phyloP scores from a whole-genome alignment of 37 sponge, comb jelly and placozoan genomes.

The Eunapius fragilis region DNA sequence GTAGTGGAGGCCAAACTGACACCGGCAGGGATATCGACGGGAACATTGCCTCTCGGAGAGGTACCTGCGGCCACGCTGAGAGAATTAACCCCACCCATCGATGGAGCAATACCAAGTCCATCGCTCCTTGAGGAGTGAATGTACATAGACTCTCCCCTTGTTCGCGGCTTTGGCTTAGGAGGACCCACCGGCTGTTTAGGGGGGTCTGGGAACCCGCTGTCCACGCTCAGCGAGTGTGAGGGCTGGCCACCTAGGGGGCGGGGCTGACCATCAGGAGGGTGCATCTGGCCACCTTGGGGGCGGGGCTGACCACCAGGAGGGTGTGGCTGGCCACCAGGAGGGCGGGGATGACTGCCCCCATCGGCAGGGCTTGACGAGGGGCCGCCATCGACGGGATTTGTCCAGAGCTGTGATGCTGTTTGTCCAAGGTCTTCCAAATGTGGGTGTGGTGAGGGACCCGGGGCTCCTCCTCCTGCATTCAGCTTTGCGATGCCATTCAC shows the following conservation, averaged over 20 bases:
- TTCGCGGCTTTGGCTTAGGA: not conserved
- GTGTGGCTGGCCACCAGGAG: too few relatives aligned
- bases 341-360: too few relatives aligned
- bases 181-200: not conserved
- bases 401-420: too few relatives aligned
- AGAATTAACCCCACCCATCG: too few relatives aligned
- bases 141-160: not conserved
- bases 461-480: not conserved
- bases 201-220: not conserved
- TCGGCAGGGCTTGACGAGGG: too few relatives aligned
- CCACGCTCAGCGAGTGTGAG: not conserved
- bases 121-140: not conserved
- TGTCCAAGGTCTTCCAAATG: not conserved
- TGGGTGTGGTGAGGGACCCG: not conserved
- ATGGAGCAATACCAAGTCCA: too few relatives aligned
- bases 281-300: too few relatives aligned
- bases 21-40: not conserved
- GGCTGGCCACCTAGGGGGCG: too few relatives aligned
- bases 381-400: too few relatives aligned
- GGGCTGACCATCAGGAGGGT: too few relatives aligned
- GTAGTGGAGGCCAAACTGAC: not conserved
- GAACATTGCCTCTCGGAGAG: not conserved
- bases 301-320: too few relatives aligned
- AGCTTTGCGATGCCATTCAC: conserved; percentile 44
- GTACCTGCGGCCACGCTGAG: not conserved